Percentiles rank a stretch among this genome's conserved stretches.
Evolutionary conservation across 1,140 invertebrate genomes (phyloP).

Genomic region (Drosophila azteca): DNA sequence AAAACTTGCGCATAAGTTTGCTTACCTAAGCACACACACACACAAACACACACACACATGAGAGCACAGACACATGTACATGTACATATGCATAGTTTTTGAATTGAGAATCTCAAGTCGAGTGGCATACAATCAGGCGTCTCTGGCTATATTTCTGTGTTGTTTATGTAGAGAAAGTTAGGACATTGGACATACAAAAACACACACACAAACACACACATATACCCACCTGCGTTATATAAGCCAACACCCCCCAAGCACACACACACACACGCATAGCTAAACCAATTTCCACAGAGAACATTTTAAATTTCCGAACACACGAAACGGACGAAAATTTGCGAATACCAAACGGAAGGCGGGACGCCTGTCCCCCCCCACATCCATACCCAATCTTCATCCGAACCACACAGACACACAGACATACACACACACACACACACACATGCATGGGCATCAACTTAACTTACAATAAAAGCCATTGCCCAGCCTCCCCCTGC

Average conservation of each 20-base stretch:
- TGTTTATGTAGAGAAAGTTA: constrained; percentile 40
- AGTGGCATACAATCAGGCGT: constrained; percentile 52
- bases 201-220: constrained; percentile 37
- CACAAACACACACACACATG: constrained; percentile 3
- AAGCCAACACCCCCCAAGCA: not conserved
- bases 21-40: constrained; percentile 33
- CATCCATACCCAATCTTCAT: constrained; percentile 5
- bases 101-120: constrained; percentile 60
- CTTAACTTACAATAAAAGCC: constrained; percentile 78
- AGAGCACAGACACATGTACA: constrained; percentile 26
- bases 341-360: constrained; percentile 70
- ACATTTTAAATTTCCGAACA: constrained; percentile 77
- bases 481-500: constrained; percentile 42
- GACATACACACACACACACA: constrained; percentile 5
- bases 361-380: constrained; percentile 19
- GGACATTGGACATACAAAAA: constrained; percentile 40
- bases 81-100: constrained; percentile 43
- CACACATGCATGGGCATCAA: constrained; percentile 19
- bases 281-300: constrained; percentile 76
- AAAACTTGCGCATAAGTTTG: constrained; percentile 61
- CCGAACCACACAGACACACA: constrained; percentile 18
- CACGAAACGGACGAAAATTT: constrained; percentile 64
- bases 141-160: constrained; percentile 47
- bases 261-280: constrained; percentile 26
- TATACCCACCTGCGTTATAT: constrained; percentile 20